Base-by-base conservation (phyloP, 2,888 invertebrate genomes). In the Anorthoa munda region DNA sequence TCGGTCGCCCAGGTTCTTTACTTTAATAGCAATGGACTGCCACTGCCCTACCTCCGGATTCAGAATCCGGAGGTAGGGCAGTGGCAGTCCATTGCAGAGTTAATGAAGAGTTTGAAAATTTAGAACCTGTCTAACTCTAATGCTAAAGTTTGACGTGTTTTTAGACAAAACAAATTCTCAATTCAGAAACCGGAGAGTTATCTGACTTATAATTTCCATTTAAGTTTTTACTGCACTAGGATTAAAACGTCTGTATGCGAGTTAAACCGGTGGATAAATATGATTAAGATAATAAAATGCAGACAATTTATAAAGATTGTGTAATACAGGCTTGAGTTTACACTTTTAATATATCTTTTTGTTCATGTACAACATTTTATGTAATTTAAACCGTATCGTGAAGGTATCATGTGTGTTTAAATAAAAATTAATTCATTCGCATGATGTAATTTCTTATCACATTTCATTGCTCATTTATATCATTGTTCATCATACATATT, bases 271-370 rank as follows among this genome's bases (percentile, higher is more conserved):
- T 61, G 60, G 21, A 61, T 75, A 65, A 75, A 81, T 75, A 68
- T 81, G 67, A 78, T 75, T 75, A 58, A 61, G 68, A 60, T 65
- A 75, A 18, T 75, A 65, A 65, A 65, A 68, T 53, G 58, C 63
- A 56, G 26, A 23, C 17, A 13, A 17, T 50, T 45, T 11, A n/a
- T 48, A 17, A 75, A 75, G 60, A 64, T 78, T 65, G 60, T 65
- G 46, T 39, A 55, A 65, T 21, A 58, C 51, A 4, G 12, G 55
- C 31, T 64, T 56, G 17, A 18, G 21, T 73, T 56, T 50, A 64
- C 17, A 46, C 39, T 75, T 75, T 66, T 0, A 31, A 31, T 9
- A 51, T 46, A 31, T 39, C 2, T 64, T 13, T 70, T 61, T 51
- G 11, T 48, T 26, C 13, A 45, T 45, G 46, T 48, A 50, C 48